Base-by-base conservation (phyloP, 2,113 vertebrate species). In the Pachypanchax playfairii region DNA sequence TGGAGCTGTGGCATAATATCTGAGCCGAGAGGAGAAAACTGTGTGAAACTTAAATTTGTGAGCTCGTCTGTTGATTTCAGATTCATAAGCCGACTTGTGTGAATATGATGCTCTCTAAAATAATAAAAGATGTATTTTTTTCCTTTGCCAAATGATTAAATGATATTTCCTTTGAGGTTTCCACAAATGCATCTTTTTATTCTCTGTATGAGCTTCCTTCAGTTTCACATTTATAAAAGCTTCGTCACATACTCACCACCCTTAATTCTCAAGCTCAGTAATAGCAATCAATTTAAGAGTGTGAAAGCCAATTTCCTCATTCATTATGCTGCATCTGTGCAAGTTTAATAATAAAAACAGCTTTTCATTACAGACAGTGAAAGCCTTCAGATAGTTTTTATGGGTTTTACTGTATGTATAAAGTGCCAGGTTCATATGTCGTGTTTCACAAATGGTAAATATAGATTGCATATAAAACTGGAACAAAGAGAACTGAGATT, bases 1-100 rank as follows among this genome's bases (percentile, higher is more conserved):
- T 81, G 78, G 78, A 77, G 80, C 70, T 73, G 62, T 69, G 65
- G 67, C 60, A 55, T 84, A 79, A 84, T 77, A 50, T 77, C 64
- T 49, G 54, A 67, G 71, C 72, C 61, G 56, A 82, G 63, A 83
- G 62, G 42, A 64, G 42, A 46, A 66, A 72, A 70, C 50, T 21
- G 42, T 5, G 36, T 58, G 41, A 63, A 82, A 70, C 65, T 54
- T 51, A 4, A 24, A 62, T 62, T 74, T 53, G 25, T 53, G 47
- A 75, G 70, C 54, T 73, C 38, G 44, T 80, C 64, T 44, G 47
- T 52, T 55, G n/a, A 71, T 73, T 36, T 70, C 41, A 0, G 24
- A 66, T 71, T 70, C 31, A 69, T 24, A 70, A 53, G 4, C 10
- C 4, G 9, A 33, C 51, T 49, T 67, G 31, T 36, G n/a, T 13